phyloP scores from a whole-genome alignment of 2,797 vertebrate genomes.

The Platalea minor region DNA sequence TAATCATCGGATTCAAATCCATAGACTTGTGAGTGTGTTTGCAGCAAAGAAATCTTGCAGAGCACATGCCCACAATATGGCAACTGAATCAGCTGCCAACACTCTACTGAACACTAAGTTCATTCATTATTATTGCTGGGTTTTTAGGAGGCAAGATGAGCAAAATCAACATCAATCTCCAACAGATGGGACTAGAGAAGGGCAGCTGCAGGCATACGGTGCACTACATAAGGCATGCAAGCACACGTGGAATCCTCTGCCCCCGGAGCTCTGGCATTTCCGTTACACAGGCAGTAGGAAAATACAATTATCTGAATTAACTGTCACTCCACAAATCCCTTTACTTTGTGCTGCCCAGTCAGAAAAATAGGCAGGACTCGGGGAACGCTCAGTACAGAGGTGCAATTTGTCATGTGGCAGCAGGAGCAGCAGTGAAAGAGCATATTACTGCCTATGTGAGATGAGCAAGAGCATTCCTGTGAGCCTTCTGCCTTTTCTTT shows the following conservation, averaged over 20 bases:
- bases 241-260: conserved; percentile 6
- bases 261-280: neutral
- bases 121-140: conserved; percentile 24
- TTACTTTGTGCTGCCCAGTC: neutral
- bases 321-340: neutral
- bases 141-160: conserved; percentile 18
- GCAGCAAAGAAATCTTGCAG: neutral
- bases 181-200: conserved; percentile 50
- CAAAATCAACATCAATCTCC: conserved; percentile 1
- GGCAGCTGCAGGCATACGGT: conserved; percentile 47
- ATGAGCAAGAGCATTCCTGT: neutral
- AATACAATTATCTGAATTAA: conserved; percentile 39
- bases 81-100: neutral
- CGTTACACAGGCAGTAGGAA: neutral
- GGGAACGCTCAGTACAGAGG: neutral
- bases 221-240: conserved; percentile 3
- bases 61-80: neutral
- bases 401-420: neutral
- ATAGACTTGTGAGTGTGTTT: neutral
- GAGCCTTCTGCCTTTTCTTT: neutral
- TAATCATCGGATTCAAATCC: neutral
- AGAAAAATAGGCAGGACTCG: neutral
- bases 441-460: neutral
- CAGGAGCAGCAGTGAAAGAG: neutral
- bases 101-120: neutral